Evolutionary conservation across 2,888 invertebrate genomes (phyloP).

Genomic region (Caenorhabditis sp.): DNA sequence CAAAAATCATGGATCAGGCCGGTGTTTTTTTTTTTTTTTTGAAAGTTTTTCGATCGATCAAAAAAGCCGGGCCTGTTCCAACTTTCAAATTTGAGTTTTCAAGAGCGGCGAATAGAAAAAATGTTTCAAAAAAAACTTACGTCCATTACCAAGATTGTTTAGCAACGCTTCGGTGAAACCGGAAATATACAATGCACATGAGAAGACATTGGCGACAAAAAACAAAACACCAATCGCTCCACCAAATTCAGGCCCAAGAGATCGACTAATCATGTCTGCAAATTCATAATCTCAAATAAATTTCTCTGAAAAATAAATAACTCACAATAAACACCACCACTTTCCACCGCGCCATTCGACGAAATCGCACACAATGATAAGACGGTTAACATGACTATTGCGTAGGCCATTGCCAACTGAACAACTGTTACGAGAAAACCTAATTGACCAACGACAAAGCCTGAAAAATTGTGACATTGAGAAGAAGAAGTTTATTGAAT

Average conservation of each 20-base stretch:
- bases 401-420: slow-evolving; percentile 90
- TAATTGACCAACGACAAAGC: slow-evolving; percentile 94
- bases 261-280: slow-evolving; percentile 96
- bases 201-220: slow-evolving; percentile 96
- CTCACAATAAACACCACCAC: slow-evolving; percentile 97
- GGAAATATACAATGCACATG: slow-evolving; percentile 91
- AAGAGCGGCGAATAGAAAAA: too few relatives aligned
- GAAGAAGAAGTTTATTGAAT: too few relatives aligned
- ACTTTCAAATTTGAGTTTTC: too few relatives aligned
- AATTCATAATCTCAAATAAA: neutral
- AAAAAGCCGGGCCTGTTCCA: neutral
- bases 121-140: slow-evolving; percentile 65
- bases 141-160: slow-evolving; percentile 75
- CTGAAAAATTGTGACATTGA: slow-evolving; percentile 77
- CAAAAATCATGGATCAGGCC: too few relatives aligned
- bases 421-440: slow-evolving; percentile 86
- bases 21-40: too few relatives aligned
- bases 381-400: slow-evolving; percentile 92
- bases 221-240: slow-evolving; percentile 97
- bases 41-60: too few relatives aligned
- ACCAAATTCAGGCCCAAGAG: slow-evolving; percentile 97
- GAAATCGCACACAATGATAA: slow-evolving; percentile 97
- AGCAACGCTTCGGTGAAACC: slow-evolving; percentile 93
- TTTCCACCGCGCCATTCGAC: slow-evolving; percentile 98
- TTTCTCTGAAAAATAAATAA: neutral